Evolutionary conservation across 2,888 invertebrate genomes (phyloP), one percentile per base, ranked within the genome.

Genomic region (Dryobotodes eremita): DNA sequence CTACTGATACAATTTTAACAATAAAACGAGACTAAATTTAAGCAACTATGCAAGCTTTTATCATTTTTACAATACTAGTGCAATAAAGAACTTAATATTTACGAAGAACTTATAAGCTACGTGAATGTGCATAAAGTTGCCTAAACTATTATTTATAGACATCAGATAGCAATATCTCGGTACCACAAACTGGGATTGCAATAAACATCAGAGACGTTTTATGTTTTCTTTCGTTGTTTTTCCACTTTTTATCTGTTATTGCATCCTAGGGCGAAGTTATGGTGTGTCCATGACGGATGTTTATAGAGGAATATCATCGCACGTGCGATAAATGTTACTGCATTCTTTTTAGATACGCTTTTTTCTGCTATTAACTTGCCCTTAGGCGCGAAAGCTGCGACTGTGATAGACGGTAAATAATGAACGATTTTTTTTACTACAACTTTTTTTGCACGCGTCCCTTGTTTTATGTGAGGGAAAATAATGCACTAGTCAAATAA

Each of bases 201-300:
- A 94, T 94, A 95, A 94, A 94, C 92, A 87, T 89, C 85, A 89
- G 91, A 93, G 92, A 93, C 91, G 88, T 92, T 94, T 94, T 93
- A 93, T 93, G 92, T 90, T 91, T 91, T 90, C 88, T 86, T 89
- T 86, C 86, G 84, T 89, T 92, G 90, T 92, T 93, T 93, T 94
- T 91, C 90, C 91, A 88, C 88, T 90, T 95, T 95, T 95, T 95
- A 95, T 95, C 95, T 94, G 92, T 95, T 95, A 95, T 95, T 95
- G 93, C 94, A 91, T 92, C 94, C 91, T 91, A 89, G 90, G 91
- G 90, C 87, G 82, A 84, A 89, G 90, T 93, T 92, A 92, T 93
- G 88, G 92, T 90, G 87, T 88, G 87, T 83, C 90, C 91, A 91
- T 93, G 93, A 93, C 93, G 87, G 90, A 94, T 94, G 92, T 91